These are phyloP conservation scores for Diabrotica virgifera DNA, from an alignment of 1,140 invertebrate species.

Conservation along the genomic window DNA sequence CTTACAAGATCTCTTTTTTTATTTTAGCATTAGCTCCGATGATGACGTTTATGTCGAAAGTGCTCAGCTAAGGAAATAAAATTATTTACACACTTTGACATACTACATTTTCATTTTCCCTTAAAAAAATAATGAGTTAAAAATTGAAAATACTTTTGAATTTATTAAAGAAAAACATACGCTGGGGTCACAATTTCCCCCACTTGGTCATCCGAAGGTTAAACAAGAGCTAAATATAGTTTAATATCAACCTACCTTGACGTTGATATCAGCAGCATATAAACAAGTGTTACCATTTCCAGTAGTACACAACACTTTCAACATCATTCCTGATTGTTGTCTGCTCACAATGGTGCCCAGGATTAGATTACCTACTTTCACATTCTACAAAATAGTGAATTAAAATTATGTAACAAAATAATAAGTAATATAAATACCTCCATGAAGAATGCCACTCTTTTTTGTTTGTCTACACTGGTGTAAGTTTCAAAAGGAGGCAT, in stretches of 20 bases:
- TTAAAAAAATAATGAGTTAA: too few species aligned
- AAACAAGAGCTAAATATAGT: too few species aligned
- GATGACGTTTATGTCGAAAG: too few species aligned
- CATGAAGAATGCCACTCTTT: constrained; percentile 73
- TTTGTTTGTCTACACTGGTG: constrained; percentile 67
- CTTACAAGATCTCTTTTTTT: too few species aligned
- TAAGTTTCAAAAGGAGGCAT: constrained; percentile 85
- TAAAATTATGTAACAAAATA: constrained; percentile 11
- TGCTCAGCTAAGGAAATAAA: too few species aligned
- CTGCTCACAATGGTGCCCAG: constrained; percentile 74
- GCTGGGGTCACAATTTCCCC: too few species aligned
- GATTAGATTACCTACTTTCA: constrained; percentile 79
- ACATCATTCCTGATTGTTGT: constrained; percentile 69
- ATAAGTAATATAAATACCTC: constrained; percentile 57
- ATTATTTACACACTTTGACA: too few species aligned
- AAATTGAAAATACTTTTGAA: too few species aligned
- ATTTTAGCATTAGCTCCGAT: too few species aligned
- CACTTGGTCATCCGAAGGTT: too few species aligned
- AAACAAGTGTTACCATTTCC: constrained; percentile 67
- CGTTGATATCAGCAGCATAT: constrained; percentile 79
- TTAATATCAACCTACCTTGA: constrained; percentile 61
- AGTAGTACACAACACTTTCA: constrained; percentile 76
- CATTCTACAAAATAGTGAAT: constrained; percentile 56
- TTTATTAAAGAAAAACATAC: too few species aligned
- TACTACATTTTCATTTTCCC: too few species aligned